phyloP scores from a whole-genome alignment of 2,888 invertebrate genomes.

The Lithophane leautieri region DNA sequence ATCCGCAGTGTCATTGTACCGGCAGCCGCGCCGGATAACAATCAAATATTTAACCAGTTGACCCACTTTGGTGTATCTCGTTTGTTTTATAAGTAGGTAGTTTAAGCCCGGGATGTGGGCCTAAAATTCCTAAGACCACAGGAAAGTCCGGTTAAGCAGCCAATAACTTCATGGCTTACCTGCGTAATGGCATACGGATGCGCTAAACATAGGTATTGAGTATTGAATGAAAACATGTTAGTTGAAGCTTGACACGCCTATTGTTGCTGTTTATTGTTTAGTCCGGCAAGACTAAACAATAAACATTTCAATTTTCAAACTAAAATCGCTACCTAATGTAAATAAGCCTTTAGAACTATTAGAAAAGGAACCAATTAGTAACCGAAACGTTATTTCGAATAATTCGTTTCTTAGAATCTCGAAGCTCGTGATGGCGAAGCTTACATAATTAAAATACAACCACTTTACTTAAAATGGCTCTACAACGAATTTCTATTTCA shows the following conservation, averaged over 20 bases:
- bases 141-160: too few species aligned
- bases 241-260: background rate
- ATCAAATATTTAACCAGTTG: slow-evolving; percentile 52
- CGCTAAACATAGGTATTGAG: background rate
- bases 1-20: slow-evolving; percentile 29
- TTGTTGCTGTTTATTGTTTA: too few species aligned
- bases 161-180: background rate
- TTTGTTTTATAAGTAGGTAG: slow-evolving; percentile 1
- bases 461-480: background rate
- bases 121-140: background rate
- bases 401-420: background rate
- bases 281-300: background rate
- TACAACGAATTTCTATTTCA: background rate
- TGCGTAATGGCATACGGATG: too few species aligned
- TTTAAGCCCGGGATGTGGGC: background rate
- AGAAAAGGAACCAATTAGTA: background rate
- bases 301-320: background rate
- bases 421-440: background rate
- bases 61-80: slow-evolving; percentile 20
- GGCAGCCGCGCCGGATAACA: background rate
- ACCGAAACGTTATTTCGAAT: background rate
- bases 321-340: background rate
- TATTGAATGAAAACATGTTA: background rate
- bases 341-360: background rate
- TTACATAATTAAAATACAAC: background rate